Conservation (phyloP, 2,797 vertebrate species). For the Clarias platycephalus region DNA sequence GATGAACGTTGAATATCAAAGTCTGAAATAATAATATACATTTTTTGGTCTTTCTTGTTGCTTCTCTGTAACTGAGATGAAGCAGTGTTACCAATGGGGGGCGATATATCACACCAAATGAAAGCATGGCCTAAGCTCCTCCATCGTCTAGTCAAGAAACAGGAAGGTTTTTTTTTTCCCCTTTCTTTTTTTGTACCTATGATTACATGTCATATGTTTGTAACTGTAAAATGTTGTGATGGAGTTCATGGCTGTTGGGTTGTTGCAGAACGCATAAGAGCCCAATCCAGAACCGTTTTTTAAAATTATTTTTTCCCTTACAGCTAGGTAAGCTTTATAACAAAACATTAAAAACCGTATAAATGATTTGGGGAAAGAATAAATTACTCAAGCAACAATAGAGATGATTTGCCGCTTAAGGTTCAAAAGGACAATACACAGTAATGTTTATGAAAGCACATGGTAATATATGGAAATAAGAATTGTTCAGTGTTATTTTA, state of each 20-base stretch:
- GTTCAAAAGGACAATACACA: neutral
- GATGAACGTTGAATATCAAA: too few relatives aligned
- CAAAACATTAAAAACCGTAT: neutral
- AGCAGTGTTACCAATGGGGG: slow-evolving; percentile 68
- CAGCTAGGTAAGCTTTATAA: too few relatives aligned
- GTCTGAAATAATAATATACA: neutral
- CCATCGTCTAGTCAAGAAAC: slow-evolving; percentile 49
- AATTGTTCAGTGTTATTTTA: neutral
- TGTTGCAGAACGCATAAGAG: neutral
- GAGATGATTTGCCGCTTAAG: neutral
- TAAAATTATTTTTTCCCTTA: too few relatives aligned
- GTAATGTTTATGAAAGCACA: neutral
- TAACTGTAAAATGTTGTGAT: neutral
- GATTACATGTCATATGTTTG: neutral
- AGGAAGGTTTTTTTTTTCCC: neutral
- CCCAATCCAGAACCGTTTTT: neutral
- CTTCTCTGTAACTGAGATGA: neutral
- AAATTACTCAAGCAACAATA: neutral
- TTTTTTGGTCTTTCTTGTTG: neutral
- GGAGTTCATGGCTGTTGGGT: slow-evolving; percentile 24
- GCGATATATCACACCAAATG: slow-evolving; percentile 74
- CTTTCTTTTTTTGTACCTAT: neutral
- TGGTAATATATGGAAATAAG: too few relatives aligned
- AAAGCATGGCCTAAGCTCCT: neutral
- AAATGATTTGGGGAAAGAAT: neutral